Percentiles rank a stretch among this genome's conserved stretches.
phyloP scores from a whole-genome alignment of 2,888 invertebrate species.

The Acholoe squamosa region DNA sequence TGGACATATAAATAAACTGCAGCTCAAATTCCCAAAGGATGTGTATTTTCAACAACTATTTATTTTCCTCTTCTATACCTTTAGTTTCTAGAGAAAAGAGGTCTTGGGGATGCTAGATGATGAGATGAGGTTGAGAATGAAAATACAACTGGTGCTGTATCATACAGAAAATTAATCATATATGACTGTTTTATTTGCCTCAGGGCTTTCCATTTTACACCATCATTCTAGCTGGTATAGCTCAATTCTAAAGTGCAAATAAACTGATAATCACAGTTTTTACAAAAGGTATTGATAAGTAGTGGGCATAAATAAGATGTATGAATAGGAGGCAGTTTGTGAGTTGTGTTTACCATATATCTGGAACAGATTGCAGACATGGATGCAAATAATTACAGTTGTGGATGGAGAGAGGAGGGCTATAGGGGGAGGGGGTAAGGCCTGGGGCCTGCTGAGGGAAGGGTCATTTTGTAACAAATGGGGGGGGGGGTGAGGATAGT shows the following conservation, averaged over 20 bases:
- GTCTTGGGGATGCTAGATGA: no score
- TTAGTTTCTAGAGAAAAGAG: no score
- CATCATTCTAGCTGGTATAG: no score
- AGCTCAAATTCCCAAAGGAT: neutral
- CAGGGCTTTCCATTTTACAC: no score
- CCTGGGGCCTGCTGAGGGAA: neutral
- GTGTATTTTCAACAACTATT: no score
- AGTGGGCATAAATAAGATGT: neutral
- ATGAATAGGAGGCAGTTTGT: neutral
- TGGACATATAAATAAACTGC: neutral
- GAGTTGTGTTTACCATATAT: neutral
- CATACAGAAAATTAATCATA: no score
- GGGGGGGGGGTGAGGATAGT: no score
- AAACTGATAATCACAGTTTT: neutral
- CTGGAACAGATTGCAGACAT: slow-evolving; percentile 15
- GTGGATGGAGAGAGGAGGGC: neutral
- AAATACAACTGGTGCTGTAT: no score
- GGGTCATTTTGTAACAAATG: no score
- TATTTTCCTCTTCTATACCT: no score
- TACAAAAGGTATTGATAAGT: neutral
- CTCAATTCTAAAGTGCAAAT: neutral
- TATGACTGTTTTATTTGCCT: no score
- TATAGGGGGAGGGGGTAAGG: neutral
- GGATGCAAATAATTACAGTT: slow-evolving; percentile 30
- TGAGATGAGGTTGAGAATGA: no score